Conservation (phyloP, 2,888 invertebrate genomes). For the Trissoscelio sp. region DNA sequence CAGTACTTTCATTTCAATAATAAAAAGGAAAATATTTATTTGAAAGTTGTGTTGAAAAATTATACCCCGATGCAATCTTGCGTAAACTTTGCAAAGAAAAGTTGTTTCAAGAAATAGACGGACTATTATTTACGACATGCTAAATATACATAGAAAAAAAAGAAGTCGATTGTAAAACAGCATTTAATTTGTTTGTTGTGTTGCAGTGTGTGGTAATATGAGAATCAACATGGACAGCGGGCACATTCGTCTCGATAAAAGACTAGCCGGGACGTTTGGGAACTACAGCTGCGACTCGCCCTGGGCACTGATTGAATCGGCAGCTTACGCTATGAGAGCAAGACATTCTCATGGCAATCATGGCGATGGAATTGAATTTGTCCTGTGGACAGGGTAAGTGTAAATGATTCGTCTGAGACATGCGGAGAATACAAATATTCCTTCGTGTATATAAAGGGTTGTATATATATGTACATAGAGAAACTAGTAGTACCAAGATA, state of each 20-base stretch:
- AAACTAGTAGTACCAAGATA: too few species aligned
- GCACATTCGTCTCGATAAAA: conserved; percentile 83
- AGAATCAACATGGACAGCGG: conserved; percentile 83
- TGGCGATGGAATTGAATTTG: conserved; percentile 95
- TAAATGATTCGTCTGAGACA: conserved; percentile 56
- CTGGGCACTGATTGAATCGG: conserved; percentile 94
- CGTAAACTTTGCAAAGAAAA: too few species aligned
- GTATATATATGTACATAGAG: background rate
- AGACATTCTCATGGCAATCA: conserved; percentile 84
- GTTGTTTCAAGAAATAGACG: too few species aligned
- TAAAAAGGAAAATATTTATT: too few species aligned
- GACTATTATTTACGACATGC: too few species aligned
- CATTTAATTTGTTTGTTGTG: conserved; percentile 23
- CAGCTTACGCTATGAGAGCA: conserved; percentile 93
- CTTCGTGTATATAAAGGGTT: background rate
- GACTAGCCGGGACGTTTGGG: conserved; percentile 90
- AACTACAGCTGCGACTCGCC: conserved; percentile 95
- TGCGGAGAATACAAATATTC: conserved; percentile 55
- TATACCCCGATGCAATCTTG: background rate
- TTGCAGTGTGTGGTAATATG: conserved; percentile 86
- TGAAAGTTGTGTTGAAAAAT: too few species aligned
- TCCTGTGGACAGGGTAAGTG: conserved; percentile 96
- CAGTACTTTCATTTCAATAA: too few species aligned
- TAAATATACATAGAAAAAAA: background rate
- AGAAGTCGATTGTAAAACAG: conserved; percentile 11